phyloP scores from a whole-genome alignment of 2,888 invertebrate species.

The Dascillus cervinus region DNA sequence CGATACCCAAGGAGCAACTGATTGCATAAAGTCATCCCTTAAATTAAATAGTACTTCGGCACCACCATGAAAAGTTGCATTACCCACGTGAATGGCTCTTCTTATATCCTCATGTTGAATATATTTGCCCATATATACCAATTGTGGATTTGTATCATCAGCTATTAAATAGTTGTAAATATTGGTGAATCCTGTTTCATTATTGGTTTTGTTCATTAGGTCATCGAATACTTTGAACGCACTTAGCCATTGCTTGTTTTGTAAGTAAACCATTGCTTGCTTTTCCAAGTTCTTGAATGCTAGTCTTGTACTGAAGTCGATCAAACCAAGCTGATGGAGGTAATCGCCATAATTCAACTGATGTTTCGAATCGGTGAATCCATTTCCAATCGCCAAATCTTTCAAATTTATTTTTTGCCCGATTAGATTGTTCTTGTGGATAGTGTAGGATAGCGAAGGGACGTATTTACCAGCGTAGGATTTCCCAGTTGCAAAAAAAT shows the following conservation, averaged over 20 bases:
- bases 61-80: constrained; percentile 59
- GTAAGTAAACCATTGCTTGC: constrained; percentile 52
- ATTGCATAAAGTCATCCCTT: constrained; percentile 71
- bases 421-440: constrained; percentile 60
- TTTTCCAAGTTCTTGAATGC: constrained; percentile 55
- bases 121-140: constrained; percentile 54
- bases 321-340: constrained; percentile 67
- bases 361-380: constrained; percentile 69
- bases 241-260: constrained; percentile 54
- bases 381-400: constrained; percentile 73
- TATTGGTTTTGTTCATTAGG: constrained; percentile 63
- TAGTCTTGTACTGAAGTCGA: constrained; percentile 55
- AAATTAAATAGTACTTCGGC: constrained; percentile 61
- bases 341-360: constrained; percentile 73
- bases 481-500: constrained; percentile 83
- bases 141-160: not conserved
- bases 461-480: constrained; percentile 80
- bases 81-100: constrained; percentile 78
- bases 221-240: constrained; percentile 67
- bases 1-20: constrained; percentile 64
- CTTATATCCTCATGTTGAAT: constrained; percentile 57
- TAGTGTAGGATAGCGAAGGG: constrained; percentile 69
- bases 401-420: too few species aligned
- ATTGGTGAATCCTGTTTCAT: constrained; percentile 63
- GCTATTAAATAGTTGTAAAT: constrained; percentile 64